phyloP scores from a whole-genome alignment of 2,797 vertebrate species.

The Lagodon rhomboides region DNA sequence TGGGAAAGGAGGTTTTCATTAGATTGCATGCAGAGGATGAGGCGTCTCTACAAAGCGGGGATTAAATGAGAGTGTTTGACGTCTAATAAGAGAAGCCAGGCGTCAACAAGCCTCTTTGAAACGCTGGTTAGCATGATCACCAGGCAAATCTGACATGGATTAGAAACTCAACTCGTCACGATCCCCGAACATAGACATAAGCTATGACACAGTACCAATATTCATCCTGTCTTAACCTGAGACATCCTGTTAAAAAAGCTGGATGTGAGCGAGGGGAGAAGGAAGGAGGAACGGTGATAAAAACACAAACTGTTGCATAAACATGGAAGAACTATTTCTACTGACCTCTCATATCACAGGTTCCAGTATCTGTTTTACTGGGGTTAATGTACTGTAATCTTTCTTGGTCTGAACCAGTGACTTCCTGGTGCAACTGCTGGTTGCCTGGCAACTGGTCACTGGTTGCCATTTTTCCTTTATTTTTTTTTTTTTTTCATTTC shows the following conservation, averaged over 20 bases:
- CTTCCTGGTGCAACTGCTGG: background rate
- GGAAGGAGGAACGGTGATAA: background rate
- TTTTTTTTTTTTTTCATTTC: too few species aligned
- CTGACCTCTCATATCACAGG: background rate
- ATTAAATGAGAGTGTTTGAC: slow-evolving; percentile 7
- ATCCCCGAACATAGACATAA: background rate
- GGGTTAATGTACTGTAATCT: too few species aligned
- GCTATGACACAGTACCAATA: background rate
- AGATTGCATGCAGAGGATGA: background rate
- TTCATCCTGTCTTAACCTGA: slow-evolving; percentile 11
- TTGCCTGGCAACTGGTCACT: slow-evolving; percentile 5
- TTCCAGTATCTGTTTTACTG: background rate
- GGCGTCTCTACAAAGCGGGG: background rate
- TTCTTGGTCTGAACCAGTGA: background rate
- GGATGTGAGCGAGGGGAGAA: background rate
- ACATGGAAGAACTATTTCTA: background rate
- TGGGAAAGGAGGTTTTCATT: background rate
- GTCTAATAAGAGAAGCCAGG: slow-evolving; percentile 13
- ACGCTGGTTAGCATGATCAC: background rate
- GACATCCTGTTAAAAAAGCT: background rate
- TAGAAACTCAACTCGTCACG: background rate
- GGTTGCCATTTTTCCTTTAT: too few species aligned
- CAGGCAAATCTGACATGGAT: slow-evolving; percentile 14
- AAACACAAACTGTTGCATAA: background rate
- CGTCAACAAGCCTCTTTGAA: background rate